Evolutionary conservation across 2,888 invertebrate species (phyloP).

Genomic region (Hydroisotoma schaefferi): DNA sequence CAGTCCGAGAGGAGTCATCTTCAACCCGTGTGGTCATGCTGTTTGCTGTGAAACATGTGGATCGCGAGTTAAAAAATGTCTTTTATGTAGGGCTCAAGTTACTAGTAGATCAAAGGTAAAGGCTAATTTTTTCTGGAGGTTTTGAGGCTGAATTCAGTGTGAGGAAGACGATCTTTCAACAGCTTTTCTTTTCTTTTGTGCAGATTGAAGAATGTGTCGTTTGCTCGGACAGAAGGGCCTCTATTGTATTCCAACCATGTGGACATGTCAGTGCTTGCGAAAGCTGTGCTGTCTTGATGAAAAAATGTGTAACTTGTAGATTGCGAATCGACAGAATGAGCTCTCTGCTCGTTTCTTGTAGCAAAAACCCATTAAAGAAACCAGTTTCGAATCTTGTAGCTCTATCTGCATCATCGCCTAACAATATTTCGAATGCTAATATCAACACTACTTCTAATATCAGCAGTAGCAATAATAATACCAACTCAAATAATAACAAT

Average conservation of each 20-base stretch:
- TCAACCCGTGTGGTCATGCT: conserved; percentile 88
- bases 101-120: conserved; percentile 69
- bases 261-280: conserved; percentile 88
- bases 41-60: conserved; percentile 85
- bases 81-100: conserved; percentile 84
- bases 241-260: conserved; percentile 90
- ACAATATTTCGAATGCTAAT: conserved; percentile 23
- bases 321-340: conserved; percentile 73
- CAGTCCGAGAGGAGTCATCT: conserved; percentile 82
- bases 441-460: conserved; percentile 37
- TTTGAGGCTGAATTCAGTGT: conserved; percentile 9
- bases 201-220: conserved; percentile 94
- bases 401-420: conserved; percentile 36
- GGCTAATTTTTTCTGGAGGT: neutral
- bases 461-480: conserved; percentile 31
- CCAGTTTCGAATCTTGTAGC: conserved; percentile 44
- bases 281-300: conserved; percentile 85
- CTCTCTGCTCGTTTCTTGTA: conserved; percentile 40
- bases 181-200: conserved; percentile 41
- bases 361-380: conserved; percentile 28
- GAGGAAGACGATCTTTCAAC: conserved; percentile 20
- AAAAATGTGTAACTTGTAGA: conserved; percentile 94
- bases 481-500: conserved; percentile 23
- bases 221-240: conserved; percentile 89
- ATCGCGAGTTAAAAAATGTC: conserved; percentile 85